Evolutionary conservation across 2,113 vertebrate genomes (phyloP).

Genomic region (Lates calcarifer): DNA sequence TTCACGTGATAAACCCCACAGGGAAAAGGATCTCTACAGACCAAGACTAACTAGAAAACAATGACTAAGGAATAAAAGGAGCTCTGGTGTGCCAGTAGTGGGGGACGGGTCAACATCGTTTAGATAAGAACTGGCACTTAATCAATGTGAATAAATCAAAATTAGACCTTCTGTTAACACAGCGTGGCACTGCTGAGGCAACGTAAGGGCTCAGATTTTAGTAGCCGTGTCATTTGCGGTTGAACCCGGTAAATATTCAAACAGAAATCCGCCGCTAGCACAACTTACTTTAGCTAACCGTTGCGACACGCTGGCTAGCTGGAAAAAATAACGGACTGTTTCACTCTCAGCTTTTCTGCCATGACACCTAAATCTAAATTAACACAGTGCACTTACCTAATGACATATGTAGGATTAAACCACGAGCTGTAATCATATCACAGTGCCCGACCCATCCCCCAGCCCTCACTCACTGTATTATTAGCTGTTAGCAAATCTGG

Average conservation of each 20-base stretch:
- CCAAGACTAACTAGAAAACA: not conserved
- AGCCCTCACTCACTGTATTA: conserved; percentile 39
- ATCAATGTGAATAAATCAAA: too few relatives aligned
- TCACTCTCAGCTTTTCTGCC: not conserved
- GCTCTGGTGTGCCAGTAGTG: not conserved
- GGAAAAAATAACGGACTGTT: not conserved
- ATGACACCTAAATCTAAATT: not conserved
- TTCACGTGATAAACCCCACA: conserved; percentile 22
- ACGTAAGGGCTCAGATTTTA: not conserved
- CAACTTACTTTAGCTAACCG: conserved; percentile 23
- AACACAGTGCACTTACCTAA: rapidly evolving
- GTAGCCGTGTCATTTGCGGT: not conserved
- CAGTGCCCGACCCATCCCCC: conserved; percentile 37
- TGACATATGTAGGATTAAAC: conserved; percentile 28
- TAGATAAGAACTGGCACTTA: not conserved
- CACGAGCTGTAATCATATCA: conserved; percentile 8
- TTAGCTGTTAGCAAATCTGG: conserved; percentile 58
- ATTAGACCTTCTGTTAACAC: not conserved
- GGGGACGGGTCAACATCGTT: not conserved
- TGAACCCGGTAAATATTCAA: not conserved
- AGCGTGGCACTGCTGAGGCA: not conserved
- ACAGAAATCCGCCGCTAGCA: not conserved
- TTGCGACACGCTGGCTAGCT: not conserved
- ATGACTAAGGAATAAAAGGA: not conserved
- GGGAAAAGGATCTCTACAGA: not conserved